Base-by-base conservation (phyloP, 2,797 vertebrate species). In the Tangara arthus region DNA sequence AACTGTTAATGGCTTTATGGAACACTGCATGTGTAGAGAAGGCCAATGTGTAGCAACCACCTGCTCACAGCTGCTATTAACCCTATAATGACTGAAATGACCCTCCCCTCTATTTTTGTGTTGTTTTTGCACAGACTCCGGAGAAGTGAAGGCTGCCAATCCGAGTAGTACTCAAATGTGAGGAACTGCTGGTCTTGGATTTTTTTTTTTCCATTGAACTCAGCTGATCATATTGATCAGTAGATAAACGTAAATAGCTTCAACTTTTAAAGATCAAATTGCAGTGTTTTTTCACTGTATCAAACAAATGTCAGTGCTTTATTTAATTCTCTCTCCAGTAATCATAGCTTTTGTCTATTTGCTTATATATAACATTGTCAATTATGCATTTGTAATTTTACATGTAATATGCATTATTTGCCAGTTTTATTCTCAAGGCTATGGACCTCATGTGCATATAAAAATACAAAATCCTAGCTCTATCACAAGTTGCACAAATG, bases 151-250 rank as follows among this genome's bases (percentile, higher is more conserved):
- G 98, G 98, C 99, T 99, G 98, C 98, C 98, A 98, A 98, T 99
- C 98, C 78, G 95, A 98, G 97, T 98, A 98, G 97, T 98, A 97
- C 98, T 98, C 97, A 97, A 96, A 98, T 98, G 98, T 98, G 98
- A 98, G 98, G 98, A 98, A 97, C 97, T 98, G 98, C 98, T 98
- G 97, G 97, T 98, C 98, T 98, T 98, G 98, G 98, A 97, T 98
- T 64, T 97, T 78, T 78, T 95, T 97, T 97, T 97, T 97, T 96
- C 98, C 98, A 98, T 99, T 98, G 98, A 98, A 98, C 98, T 98
- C 98, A 98, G 96, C 99, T 99, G 99, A 99, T 99, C 99, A 99
- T 99, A 99, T 99, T 99, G 99, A 99, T 99, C 99, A 98, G 99
- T 98, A 98, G 96, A 97, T 98, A 98, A 98, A 98, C 97, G 96